Evolutionary conservation across 2,888 invertebrate species (phyloP), one percentile per base, ranked within the genome.

Genomic region (Galerucella nymphaeae): DNA sequence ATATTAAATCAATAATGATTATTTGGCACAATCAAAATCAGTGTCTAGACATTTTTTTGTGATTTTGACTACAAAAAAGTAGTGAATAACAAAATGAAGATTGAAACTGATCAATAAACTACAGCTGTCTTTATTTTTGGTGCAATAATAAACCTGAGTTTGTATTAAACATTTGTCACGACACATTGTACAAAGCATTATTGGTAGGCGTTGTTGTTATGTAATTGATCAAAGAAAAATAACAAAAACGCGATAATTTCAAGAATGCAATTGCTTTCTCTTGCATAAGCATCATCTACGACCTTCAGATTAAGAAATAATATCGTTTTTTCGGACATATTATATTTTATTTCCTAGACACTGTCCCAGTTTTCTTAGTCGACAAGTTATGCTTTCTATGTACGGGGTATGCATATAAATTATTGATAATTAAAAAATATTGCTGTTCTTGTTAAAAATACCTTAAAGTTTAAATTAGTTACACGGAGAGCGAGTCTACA

Each of bases 211-310:
- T 38, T 62, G 16, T 68, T 57, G 66, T 74, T 71, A 74, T 68
- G 74, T 71, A 76, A 76, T 48, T 66, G 38, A 59, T 53, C 74
- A 71, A 18, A 66, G 71, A 74, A 71, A 71, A 74, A 66, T 68
- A 59, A 63, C 66, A 63, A 59, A 66, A 71, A 70, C 66, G 67
- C 64, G 63, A 76, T 67, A 45, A 76, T 72, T 74, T 69, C 55
- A 68, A 74, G 76, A 76, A 76, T 76, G 76, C 76, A 71, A 69
- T 73, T 65, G 73, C 76, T 76, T 76, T 76, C 76, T 72, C 74
- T 76, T 74, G 63, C 70, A 69, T 61, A 74, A 76, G 63, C 70
- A 38, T 74, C 74, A 73, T 74, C 71, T 71, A 73, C 73, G 72
- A 74, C 74, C 74, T 75, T 73, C 73, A 76, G 71, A 74, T 71